Evolutionary conservation across 2,797 vertebrate genomes (phyloP), one percentile per base, ranked within the genome.

Genomic region (Helarctos malayanus): DNA sequence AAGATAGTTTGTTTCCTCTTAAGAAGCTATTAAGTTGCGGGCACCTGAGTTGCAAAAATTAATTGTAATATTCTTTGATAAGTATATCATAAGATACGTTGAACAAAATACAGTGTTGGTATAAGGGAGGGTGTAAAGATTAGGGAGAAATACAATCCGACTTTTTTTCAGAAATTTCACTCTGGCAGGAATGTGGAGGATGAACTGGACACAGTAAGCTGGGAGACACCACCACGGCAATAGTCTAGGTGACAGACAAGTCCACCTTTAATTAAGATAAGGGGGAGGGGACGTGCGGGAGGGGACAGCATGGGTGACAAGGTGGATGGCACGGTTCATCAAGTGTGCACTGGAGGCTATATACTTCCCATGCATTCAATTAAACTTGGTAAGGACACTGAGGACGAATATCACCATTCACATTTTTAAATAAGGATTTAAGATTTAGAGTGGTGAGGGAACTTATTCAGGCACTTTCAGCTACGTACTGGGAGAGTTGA

Each of bases 341-440:
- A 65, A 65, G 56, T 79, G 56, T 73, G 76, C 61, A 35, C 35
- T 73, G 47, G 32, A 87, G 41, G 29, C 19, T 35, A n/a, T 14
- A 63, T 32, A 65, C 63, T 93, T 85, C 21, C 32, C 41, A 41
- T 10, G 14, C 6, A 79, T 12, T 73, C 23, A 21, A 47, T 38
- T 71, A 91, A 80, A 63, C 49, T 38, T 49, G 2, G 85, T 6
- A 38, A 32, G 9, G 38, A 23, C 61, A 61, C 7, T 47, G 18
- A 82, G 78, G 71, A 45, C 71, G 75, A 69, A 86, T 23, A 80
- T 16, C 32, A 82, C 47, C 82, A 71, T 65, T 89, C 79, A 97
- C 25, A 81, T 76, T 75, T 86, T 80, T 49, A 16, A 86, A 90
- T 11, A 9, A 69, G 73, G 56, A 91, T 41, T 32, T 89, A 41